Evolutionary conservation across 2,888 invertebrate species (phyloP), one percentile per base, ranked within the genome.

Genomic region (Neelides folsomi): DNA sequence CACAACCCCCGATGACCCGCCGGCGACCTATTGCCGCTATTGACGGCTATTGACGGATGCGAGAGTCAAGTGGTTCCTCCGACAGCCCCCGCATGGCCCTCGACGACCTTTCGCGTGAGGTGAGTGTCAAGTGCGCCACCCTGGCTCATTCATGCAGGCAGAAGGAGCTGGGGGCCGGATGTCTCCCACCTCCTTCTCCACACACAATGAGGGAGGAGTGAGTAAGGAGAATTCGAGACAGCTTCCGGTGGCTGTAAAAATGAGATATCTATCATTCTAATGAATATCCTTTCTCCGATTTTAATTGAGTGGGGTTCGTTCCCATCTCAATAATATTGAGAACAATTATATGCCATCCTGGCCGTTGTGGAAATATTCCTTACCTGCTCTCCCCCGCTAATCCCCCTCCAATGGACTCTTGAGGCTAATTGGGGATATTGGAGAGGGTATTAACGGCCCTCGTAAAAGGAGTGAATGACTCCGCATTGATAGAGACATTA

Each of bases 91-190:
- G 61, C 40, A 61, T 59, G 60, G 56, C 59, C 48, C 50, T 64
- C 51, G 61, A 64, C 55, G 63, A 64, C 60, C 59, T 61, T 49
- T 60, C 63, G 35, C 60, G 54, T 38, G 56, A 62, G 60, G 63
- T 64, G 57, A 58, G 61, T 44, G 13, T 27, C 9, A 13, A 39
- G 39, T 39, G n/a, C 5, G 39, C 12, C 44, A 44, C 27, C 12
- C 47, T 20, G 40, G 43, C 42, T 34, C 41, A 52, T 44, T 49
- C 49, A 35, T 42, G 37, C 39, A 52, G 13, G 36, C 27, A 20
- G 15, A 45, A 48, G 40, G 19, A 36, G 35, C 41, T 18, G 27
- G 45, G 18, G 15, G 43, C 45, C 41, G 36, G n/a, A 38, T 39
- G n/a, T n/a, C 38, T 15, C 15, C 37, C 12, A 19, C 19, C 38